Conservation (phyloP, 2,113 vertebrate species). For the Nerophis lumbriciformis region DNA sequence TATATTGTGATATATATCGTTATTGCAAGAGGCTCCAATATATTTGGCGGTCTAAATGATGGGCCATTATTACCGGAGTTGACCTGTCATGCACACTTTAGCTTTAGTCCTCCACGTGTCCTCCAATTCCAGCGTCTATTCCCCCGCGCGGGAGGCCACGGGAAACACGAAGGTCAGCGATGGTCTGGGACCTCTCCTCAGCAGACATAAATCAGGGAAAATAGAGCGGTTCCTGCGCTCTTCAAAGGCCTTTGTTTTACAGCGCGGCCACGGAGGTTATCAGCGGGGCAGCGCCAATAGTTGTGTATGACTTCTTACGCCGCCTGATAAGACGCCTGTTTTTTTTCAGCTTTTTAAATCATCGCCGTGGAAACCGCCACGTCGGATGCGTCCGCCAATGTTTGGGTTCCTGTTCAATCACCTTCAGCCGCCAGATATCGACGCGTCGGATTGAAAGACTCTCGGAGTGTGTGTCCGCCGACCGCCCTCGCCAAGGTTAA, state of each 20-base stretch:
- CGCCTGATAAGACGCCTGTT: conserved; percentile 60
- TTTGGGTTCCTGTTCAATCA: conserved; percentile 56
- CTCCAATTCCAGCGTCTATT: neutral
- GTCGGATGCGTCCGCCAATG: conserved; percentile 38
- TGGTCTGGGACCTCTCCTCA: conserved; percentile 56
- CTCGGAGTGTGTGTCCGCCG: conserved; percentile 63
- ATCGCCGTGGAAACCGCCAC: conserved; percentile 30
- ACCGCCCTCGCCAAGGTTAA: conserved; percentile 75
- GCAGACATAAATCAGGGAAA: conserved; percentile 62
- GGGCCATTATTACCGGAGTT: no score
- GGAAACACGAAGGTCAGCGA: conserved; percentile 61
- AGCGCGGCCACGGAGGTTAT: conserved; percentile 61
- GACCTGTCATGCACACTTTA: no score
- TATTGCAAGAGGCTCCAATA: no score
- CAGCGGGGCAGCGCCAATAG: conserved; percentile 61
- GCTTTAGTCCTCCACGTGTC: neutral
- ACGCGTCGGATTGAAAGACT: conserved; percentile 59
- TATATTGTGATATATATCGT: no score
- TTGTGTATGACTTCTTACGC: conserved; percentile 60
- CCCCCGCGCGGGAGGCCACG: conserved; percentile 36
- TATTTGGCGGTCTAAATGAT: no score
- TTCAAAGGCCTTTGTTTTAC: conserved; percentile 70
- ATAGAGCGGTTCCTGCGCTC: conserved; percentile 51
- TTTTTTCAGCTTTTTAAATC: conserved; percentile 52
- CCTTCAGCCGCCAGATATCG: neutral